These are phyloP conservation scores for Nymphalis io DNA, from an alignment of 1,140 invertebrate species.

Conservation along the genomic window DNA sequence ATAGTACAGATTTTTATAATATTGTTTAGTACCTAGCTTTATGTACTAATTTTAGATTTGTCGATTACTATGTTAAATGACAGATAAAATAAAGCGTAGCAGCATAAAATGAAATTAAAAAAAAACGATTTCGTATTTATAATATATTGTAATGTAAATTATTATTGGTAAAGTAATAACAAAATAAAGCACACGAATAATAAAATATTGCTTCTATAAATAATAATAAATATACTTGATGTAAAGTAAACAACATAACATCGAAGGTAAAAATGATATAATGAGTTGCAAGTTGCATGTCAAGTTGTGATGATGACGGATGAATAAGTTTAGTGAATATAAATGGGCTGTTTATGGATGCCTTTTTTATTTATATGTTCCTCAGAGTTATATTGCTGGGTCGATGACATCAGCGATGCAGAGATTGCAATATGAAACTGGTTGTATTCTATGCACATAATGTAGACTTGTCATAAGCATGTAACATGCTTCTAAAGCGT, in stretches of 20 bases:
- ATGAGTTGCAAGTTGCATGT: slow-evolving; percentile 25
- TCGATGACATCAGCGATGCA: slow-evolving; percentile 32
- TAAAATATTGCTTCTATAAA: too few species aligned
- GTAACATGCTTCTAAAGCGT: slow-evolving; percentile 11
- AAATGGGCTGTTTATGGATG: slow-evolving; percentile 29
- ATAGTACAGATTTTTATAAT: too few species aligned
- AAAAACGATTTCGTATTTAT: too few species aligned
- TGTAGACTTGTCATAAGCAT: slow-evolving; percentile 5
- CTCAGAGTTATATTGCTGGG: slow-evolving; percentile 32
- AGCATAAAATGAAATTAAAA: too few species aligned
- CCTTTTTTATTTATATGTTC: slow-evolving; percentile 30
- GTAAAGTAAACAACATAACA: background rate
- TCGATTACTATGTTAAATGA: background rate
- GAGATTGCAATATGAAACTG: slow-evolving; percentile 39
- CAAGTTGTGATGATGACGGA: slow-evolving; percentile 34
- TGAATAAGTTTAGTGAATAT: slow-evolving; percentile 36
- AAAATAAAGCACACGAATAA: too few species aligned
- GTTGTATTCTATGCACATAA: slow-evolving; percentile 24
- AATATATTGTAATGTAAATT: too few species aligned
- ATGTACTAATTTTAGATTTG: too few species aligned
- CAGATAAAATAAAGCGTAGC: background rate
- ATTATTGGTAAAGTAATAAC: too few species aligned
- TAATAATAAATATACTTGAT: background rate
- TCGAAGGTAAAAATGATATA: slow-evolving; percentile 29
- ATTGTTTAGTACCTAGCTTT: too few species aligned